phyloP scores from a whole-genome alignment of 2,888 invertebrate genomes.

The Caenorhabditis imperialis region DNA sequence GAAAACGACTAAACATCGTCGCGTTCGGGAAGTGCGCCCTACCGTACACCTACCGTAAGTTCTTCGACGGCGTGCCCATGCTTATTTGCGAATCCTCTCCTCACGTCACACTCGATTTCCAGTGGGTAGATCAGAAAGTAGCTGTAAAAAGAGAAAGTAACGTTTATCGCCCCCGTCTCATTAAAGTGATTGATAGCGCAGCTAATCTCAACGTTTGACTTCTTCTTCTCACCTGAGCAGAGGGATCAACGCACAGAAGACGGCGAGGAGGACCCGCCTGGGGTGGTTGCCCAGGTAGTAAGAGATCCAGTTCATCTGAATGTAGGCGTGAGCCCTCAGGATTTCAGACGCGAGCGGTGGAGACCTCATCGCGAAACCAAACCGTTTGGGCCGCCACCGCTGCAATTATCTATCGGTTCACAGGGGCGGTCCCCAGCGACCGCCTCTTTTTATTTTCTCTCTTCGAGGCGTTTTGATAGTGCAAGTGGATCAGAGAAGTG shows the following conservation, averaged over 20 bases:
- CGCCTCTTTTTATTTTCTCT: too few species aligned
- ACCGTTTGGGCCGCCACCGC: constrained; percentile 24
- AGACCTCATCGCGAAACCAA: constrained; percentile 35
- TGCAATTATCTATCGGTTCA: too few species aligned
- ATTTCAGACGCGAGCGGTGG: constrained; percentile 34
- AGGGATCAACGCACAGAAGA: constrained; percentile 55
- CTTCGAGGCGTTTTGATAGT: constrained; percentile 34
- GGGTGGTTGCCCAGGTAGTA: constrained; percentile 58
- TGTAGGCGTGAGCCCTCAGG: constrained; percentile 21
- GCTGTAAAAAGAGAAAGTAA: constrained; percentile 37
- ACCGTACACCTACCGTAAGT: constrained; percentile 64
- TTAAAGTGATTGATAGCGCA: constrained; percentile 1
- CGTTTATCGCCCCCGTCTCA: too few species aligned
- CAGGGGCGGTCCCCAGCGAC: too few species aligned
- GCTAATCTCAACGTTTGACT: constrained; percentile 5
- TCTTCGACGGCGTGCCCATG: constrained; percentile 70
- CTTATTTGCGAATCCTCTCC: constrained; percentile 72
- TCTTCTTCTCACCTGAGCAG: constrained; percentile 52
- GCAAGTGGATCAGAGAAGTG: constrained; percentile 13
- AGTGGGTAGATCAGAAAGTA: constrained; percentile 67
- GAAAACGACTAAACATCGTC: too few species aligned
- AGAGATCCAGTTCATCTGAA: constrained; percentile 56
- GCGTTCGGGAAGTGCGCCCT: background rate
- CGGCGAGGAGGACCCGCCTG: constrained; percentile 52
- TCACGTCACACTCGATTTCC: constrained; percentile 71